Conservation (phyloP, 1,140 invertebrate genomes). For the Drosophila burlai region DNA sequence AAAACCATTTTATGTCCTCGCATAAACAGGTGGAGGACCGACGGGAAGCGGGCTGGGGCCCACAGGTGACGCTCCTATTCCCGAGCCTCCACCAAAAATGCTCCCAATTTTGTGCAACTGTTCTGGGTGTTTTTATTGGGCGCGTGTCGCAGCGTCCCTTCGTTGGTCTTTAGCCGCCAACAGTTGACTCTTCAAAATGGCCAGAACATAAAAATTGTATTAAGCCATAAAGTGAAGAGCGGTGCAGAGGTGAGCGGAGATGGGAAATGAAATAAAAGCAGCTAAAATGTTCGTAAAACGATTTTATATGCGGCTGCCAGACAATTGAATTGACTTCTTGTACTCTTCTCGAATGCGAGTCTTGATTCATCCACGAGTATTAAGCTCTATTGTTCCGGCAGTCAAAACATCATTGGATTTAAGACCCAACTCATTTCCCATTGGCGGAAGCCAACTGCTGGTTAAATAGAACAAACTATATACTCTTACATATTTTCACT, state of each 20-base stretch:
- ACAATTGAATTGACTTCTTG: slow-evolving; percentile 73
- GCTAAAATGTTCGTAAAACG: slow-evolving; percentile 49
- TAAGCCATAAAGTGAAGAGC: slow-evolving; percentile 71
- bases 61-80: slow-evolving; percentile 32
- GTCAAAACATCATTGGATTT: slow-evolving; percentile 27
- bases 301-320: slow-evolving; percentile 67
- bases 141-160: slow-evolving; percentile 15
- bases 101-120: slow-evolving; percentile 40
- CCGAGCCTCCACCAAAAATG: slow-evolving; percentile 20
- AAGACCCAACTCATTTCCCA: slow-evolving; percentile 11
- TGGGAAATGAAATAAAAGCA: slow-evolving; percentile 21
- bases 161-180: slow-evolving; percentile 27
- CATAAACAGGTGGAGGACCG: slow-evolving; percentile 64
- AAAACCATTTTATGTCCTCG: slow-evolving; percentile 72
- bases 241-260: slow-evolving; percentile 2
- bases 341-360: slow-evolving; percentile 33
- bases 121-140: slow-evolving; percentile 48
- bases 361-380: slow-evolving; percentile 38
- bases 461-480: slow-evolving; percentile 10
- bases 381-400: slow-evolving; percentile 42
- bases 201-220: slow-evolving; percentile 79
- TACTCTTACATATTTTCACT: background rate
- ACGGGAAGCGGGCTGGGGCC: background rate
- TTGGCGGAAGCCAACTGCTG: slow-evolving; percentile 1
- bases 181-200: slow-evolving; percentile 63